phyloP scores from a whole-genome alignment of 2,888 invertebrate species.

The Axea sp. region DNA sequence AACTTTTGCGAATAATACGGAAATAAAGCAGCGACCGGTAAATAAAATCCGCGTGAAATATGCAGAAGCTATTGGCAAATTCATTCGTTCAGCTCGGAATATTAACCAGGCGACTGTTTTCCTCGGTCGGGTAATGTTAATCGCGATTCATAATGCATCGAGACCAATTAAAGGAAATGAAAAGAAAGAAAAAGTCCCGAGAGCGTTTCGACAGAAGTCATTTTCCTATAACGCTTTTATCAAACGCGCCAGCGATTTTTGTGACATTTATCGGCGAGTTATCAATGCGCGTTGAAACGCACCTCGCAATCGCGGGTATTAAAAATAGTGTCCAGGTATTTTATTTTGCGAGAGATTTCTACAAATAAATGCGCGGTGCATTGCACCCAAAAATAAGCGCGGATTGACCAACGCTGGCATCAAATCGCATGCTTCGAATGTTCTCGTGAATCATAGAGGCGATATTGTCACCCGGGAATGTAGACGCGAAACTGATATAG shows the following conservation, averaged over 20 bases:
- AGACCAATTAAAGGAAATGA: not conserved
- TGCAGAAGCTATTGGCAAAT: not conserved
- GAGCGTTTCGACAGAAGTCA: no score
- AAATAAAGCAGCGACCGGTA: conserved; percentile 6
- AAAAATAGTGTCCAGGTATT: conserved; percentile 21
- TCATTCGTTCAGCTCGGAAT: no score
- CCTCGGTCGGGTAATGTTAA: no score
- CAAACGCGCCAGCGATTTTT: conserved; percentile 3
- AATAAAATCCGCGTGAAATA: conserved; percentile 16
- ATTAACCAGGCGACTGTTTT: no score
- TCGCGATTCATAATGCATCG: not conserved
- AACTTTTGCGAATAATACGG: conserved; percentile 12
- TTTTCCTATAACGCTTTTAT: not conserved
- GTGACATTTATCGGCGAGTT: not conserved
- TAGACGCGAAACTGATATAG: not conserved
- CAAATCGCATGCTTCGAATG: not conserved
- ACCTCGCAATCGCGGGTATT: conserved; percentile 1
- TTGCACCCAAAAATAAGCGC: conserved; percentile 27
- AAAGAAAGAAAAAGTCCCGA: no score
- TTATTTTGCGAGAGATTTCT: conserved; percentile 10
- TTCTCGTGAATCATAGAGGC: conserved; percentile 9
- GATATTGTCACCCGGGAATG: no score
- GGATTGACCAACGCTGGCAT: conserved; percentile 12
- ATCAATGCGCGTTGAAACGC: conserved; percentile 2
- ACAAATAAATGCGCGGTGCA: conserved; percentile 20